These are phyloP conservation scores for Cetoscarus ocellatus DNA, from an alignment of 2,797 vertebrate genomes.

Conservation along the genomic window DNA sequence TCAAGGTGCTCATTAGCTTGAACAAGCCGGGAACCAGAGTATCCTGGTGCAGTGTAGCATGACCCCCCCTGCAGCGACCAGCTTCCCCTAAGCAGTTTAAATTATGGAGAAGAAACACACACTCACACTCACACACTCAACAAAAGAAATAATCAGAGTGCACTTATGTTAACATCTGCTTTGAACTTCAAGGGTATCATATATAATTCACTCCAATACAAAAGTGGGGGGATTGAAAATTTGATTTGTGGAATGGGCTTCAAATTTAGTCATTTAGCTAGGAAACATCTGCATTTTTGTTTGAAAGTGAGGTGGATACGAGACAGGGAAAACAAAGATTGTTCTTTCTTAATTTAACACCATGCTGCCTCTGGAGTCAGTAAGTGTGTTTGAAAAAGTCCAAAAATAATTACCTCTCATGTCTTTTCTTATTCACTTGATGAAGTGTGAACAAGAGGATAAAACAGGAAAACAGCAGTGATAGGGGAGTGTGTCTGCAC, in stretches of 20 bases:
- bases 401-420: too few species aligned
- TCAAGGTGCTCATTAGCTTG: slow-evolving; percentile 63
- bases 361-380: slow-evolving; percentile 43
- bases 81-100: slow-evolving; percentile 50
- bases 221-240: slow-evolving; percentile 65
- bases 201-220: slow-evolving; percentile 72
- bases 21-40: slow-evolving; percentile 35
- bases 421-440: too few species aligned
- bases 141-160: slow-evolving; percentile 52
- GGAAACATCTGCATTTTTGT: slow-evolving; percentile 55
- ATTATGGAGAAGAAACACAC: slow-evolving; percentile 49
- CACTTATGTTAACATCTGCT: slow-evolving; percentile 65
- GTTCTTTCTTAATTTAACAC: slow-evolving; percentile 65
- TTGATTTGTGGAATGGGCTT: slow-evolving; percentile 56
- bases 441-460: too few species aligned
- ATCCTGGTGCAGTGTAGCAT: slow-evolving; percentile 32
- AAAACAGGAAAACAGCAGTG: too few species aligned
- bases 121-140: slow-evolving; percentile 31
- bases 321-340: slow-evolving; percentile 36
- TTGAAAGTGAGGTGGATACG: slow-evolving; percentile 37
- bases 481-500: too few species aligned
- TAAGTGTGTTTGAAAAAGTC: slow-evolving; percentile 8
- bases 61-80: slow-evolving; percentile 22
- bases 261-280: slow-evolving; percentile 27
- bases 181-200: slow-evolving; percentile 74